Base-by-base conservation (phyloP, 1,140 invertebrate genomes). In the Conopomorpha cramerella region DNA sequence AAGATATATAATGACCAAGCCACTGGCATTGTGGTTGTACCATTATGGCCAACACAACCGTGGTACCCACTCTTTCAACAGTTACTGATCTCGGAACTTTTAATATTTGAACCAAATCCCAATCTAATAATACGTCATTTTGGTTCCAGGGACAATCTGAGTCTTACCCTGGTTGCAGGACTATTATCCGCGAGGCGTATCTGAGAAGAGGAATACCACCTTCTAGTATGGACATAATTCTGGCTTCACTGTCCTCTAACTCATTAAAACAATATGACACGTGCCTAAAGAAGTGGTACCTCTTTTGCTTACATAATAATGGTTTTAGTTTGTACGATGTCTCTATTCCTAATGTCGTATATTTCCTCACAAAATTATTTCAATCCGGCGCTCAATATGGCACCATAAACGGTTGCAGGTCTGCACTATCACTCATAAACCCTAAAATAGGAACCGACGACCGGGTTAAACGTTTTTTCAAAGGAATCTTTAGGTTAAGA, bases 191-290 rank as follows among this genome's bases (percentile, higher is more conserved):
- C 16, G 18, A 14, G 12, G 3, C 35, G n/a, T 30, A 30, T 15
- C 13, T 30, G 19, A 17, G 7, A 25, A 45, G 35, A 33, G 30
- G 25, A 11, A 23, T 43, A 13, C 42, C 50, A 27, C 10, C 25
- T 28, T 16, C 45, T 15, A 8, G 39, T 16, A 38, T 40, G 7
- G 28, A 47, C 0, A 34, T 50, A 4, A 35, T 38, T 19, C 6
- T 43, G 8, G 30, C 41, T 1, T 55, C 54, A 1, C 28, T 55
- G 2, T 29, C 49, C 10, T 25, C 41, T 0, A 42, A 40, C 2
- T 50, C 54, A 8, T 27, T 50, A 6, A 54, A 52, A 32, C 56
- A 63, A 39, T 63, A 63, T 34, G 30, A 50, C 19, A 29, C 16
- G 10, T 39, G 30, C 33, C 33, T 17, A 16, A 39, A 39, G 23